Base-by-base conservation (phyloP, 1,140 invertebrate species). In the Polypedilum vanderplanki region DNA sequence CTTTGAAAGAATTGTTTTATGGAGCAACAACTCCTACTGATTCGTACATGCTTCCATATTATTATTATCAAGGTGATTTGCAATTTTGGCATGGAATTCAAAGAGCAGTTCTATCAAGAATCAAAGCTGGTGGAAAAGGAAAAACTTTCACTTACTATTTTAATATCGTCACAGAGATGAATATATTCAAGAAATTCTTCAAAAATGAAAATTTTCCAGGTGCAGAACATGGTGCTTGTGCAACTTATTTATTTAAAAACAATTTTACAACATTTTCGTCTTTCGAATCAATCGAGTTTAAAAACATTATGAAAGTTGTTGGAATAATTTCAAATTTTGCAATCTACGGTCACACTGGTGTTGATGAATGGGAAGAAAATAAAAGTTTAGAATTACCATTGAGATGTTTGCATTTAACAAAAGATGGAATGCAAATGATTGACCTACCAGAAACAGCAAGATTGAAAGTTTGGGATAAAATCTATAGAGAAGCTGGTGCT, bases 151-250 rank as follows among this genome's bases (percentile, higher is more conserved):
- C 84, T 1, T 85, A 85, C 74, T 80, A 82, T 75, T 84, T 85
- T 76, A 81, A 83, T 20, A 77, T 83, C 65, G 81, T 84, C 40
- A 80, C 82, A 1, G 20, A 9, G 0, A 9, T 18, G n/a, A 70
- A 70, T 20, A 18, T 20, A 18, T 79, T 79, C 33, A 79, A 80
- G 40, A 15, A 4, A 10, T 3, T 70, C 4, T 20, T 70, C 3
- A 64, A 24, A 18, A 22, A 3, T 20, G 40, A n/a, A 24, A 73
- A 41, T n/a, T 85, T 24, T 77, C 82, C 77, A 5, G 86, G 89
- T 9, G 84, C 85, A 0, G 85, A 83, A 76, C 89, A 90, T 78
- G 86, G 84, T 0, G 89, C 90, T 76, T 89, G 90, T 77, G 57
- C 89, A 1, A 86, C 86, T 76, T 90, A 90, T 79, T 77, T 90